A percentile compares a stretch with the other conserved stretches of the same genome.
These are phyloP conservation scores for Apodemus agrarius DNA, from an alignment of 2,797 vertebrate species.

Conservation along the genomic window DNA sequence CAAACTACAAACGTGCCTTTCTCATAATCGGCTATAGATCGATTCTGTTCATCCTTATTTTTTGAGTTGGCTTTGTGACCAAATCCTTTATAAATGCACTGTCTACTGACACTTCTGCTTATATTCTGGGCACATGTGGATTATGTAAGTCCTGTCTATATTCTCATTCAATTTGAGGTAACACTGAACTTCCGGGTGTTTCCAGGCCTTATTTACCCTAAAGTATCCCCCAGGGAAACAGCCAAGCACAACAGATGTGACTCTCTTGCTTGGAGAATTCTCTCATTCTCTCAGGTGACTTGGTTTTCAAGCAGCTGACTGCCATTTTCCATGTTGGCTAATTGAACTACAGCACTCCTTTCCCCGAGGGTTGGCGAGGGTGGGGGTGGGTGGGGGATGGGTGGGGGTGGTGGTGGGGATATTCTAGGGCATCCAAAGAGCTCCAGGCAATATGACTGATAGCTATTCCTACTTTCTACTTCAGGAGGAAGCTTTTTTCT, in stretches of 20 bases:
- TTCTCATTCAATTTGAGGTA: background rate
- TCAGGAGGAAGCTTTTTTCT: background rate
- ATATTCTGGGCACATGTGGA: slow-evolving; percentile 13
- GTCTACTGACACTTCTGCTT: background rate
- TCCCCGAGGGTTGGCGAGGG: background rate
- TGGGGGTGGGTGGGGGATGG: too few relatives aligned
- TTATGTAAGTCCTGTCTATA: slow-evolving; percentile 25
- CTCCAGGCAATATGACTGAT: background rate
- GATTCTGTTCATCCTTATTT: background rate
- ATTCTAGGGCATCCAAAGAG: background rate
- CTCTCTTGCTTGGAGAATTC: background rate
- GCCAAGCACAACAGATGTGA: background rate
- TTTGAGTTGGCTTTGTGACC: slow-evolving; percentile 22
- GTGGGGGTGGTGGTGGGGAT: too few relatives aligned
- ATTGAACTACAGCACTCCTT: background rate
- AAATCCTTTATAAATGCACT: background rate
- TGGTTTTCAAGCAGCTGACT: background rate
- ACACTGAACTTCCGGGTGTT: background rate
- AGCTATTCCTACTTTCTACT: slow-evolving; percentile 5
- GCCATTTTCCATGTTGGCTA: background rate
- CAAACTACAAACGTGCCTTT: background rate
- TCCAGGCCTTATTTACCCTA: background rate
- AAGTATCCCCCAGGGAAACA: background rate
- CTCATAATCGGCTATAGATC: background rate
- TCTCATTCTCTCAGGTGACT: background rate